Evolutionary conservation across 1,140 invertebrate genomes (phyloP).

Genomic region (Sitophilus oryzae): DNA sequence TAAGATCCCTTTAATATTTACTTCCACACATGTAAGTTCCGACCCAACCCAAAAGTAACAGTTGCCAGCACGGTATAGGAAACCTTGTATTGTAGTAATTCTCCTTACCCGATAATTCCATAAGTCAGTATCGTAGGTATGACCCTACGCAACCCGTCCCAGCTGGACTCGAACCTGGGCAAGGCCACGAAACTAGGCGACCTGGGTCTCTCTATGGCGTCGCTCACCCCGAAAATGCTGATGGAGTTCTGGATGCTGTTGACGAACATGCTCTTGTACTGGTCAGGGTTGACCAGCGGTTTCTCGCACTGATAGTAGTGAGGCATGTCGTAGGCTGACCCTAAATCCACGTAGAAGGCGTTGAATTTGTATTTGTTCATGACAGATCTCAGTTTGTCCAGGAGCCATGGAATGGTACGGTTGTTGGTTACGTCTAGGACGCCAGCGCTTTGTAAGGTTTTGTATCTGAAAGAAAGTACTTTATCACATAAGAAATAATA

Average conservation of each 20-base stretch:
- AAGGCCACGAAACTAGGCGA: conserved; percentile 82
- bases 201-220: conserved; percentile 72
- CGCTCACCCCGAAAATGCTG: conserved; percentile 73
- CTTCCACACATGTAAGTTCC: too few relatives aligned
- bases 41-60: too few relatives aligned
- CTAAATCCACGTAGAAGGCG: conserved; percentile 85
- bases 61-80: too few relatives aligned
- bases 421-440: conserved; percentile 82
- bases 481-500: too few relatives aligned
- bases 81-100: too few relatives aligned
- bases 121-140: conserved; percentile 83
- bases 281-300: conserved; percentile 69
- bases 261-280: conserved; percentile 70
- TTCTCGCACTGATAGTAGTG: conserved; percentile 74
- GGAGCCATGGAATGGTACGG: conserved; percentile 71
- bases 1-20: too few relatives aligned
- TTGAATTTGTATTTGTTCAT: conserved; percentile 73
- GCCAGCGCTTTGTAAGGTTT: conserved; percentile 67
- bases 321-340: conserved; percentile 81
- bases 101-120: conserved; percentile 66
- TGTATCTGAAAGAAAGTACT: conserved; percentile 50
- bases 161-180: conserved; percentile 79
- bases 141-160: conserved; percentile 78
- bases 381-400: conserved; percentile 64
- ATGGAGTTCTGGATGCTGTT: conserved; percentile 58